Evolutionary conservation across 2,113 vertebrate species (phyloP), one percentile per base, ranked within the genome.

Genomic region (Oncorhynchus gorbuscha): DNA sequence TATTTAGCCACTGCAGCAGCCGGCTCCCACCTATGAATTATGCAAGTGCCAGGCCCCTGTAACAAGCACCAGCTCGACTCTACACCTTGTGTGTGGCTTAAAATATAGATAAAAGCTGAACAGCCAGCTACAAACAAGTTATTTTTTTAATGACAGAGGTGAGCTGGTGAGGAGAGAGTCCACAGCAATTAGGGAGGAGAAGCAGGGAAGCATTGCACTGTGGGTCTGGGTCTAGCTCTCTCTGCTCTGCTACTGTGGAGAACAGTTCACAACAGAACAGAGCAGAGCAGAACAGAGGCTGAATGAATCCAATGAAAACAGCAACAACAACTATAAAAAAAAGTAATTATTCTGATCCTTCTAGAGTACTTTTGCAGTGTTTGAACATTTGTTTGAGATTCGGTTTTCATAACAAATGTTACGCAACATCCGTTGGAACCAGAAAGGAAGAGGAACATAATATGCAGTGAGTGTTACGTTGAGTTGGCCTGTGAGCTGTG

Each of bases 91-190:
- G 95, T 97, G 95, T 94, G 95, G 94, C 95, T 97, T 97, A 95
- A 97, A 97, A 97, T 97, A 97, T 97, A 97, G 96, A 97, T 97
- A 97, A 97, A 97, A 97, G 96, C 94, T 92, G 93, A 95, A 95
- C 95, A 95, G 94, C 84, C 84, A 90, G 94, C 93, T 96, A 96
- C 95, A 97, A 96, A 96, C 94, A 93, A 74, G 78, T 84, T 72
- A 81, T 89, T 84, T 76, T 87, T 89, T 84, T 81, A 80, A 76
- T 88, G 88, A 90, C 88, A 88, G 88, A 90, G 85, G 88, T 84
- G 85, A 86, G 83, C 83, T 75, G 83, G 84, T 64, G 85, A 91
- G 89, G 12, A 81, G 84, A 87, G 86, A 90, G 90, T 92, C 91
- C 91, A 90, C 74, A 35, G 91, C 92, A 93, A 93, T 94, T 93